These are phyloP conservation scores for Nycticryphes semicollaris DNA, from an alignment of 2,113 vertebrate genomes.

Conservation along the genomic window DNA sequence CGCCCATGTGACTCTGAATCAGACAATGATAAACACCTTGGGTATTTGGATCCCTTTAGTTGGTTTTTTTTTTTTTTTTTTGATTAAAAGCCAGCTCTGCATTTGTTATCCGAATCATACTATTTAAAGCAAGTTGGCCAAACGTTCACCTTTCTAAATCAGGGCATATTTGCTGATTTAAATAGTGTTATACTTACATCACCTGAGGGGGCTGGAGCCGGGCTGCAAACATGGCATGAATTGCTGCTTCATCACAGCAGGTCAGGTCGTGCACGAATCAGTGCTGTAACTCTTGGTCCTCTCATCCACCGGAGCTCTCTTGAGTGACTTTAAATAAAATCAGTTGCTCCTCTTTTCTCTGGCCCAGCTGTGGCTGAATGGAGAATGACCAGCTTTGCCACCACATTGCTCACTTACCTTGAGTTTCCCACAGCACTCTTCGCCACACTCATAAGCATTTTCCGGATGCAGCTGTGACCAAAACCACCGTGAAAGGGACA, in stretches of 20 bases:
- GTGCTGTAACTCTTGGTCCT: background rate
- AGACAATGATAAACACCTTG: background rate
- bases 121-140: background rate
- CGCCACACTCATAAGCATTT: background rate
- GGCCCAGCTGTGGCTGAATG: rapidly evolving
- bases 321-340: background rate
- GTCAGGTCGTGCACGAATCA: rapidly evolving
- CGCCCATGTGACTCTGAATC: background rate
- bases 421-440: background rate
- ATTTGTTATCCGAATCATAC: background rate
- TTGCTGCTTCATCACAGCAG: background rate
- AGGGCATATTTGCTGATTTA: background rate
- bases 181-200: background rate
- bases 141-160: background rate
- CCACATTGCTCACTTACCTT: background rate
- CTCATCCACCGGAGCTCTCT: background rate
- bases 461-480: background rate
- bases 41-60: background rate
- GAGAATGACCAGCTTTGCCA: background rate
- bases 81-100: background rate
- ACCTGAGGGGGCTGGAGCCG: background rate
- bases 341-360: background rate
- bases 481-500: background rate
- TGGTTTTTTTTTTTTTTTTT: too few species aligned
- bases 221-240: background rate